phyloP scores from a whole-genome alignment of 2,888 invertebrate genomes.

The Congeria kusceri region DNA sequence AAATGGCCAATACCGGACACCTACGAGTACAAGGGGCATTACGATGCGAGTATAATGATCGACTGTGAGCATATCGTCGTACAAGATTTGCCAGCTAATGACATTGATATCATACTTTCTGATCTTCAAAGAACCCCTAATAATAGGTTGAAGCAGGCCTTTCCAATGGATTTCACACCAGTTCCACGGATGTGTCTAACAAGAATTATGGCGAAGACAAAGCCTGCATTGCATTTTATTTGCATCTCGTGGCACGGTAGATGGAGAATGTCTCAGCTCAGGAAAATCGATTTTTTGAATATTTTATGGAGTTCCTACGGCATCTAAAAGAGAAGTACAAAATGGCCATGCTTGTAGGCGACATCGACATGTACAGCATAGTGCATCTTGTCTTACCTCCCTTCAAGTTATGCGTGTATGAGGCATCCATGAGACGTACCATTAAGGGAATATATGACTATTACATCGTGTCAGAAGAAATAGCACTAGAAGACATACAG shows the following conservation, averaged over 20 bases:
- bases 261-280: constrained; percentile 20
- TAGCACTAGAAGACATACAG: no score
- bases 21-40: constrained; percentile 38
- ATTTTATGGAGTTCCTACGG: constrained; percentile 47
- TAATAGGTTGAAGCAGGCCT: constrained; percentile 25
- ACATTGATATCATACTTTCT: constrained; percentile 28
- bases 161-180: constrained; percentile 49
- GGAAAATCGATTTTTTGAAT: constrained; percentile 42
- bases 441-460: constrained; percentile 36
- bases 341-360: constrained; percentile 46
- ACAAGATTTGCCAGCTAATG: no score
- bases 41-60: no score
- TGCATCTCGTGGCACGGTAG: constrained; percentile 57
- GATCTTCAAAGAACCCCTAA: constrained; percentile 37
- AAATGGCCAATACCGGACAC: constrained; percentile 37
- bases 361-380: constrained; percentile 41
- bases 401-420: constrained; percentile 49
- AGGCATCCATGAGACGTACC: constrained; percentile 42
- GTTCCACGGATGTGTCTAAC: constrained; percentile 45
- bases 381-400: constrained; percentile 34
- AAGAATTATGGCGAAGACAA: constrained; percentile 15
- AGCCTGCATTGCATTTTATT: constrained; percentile 40
- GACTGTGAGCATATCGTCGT: no score
- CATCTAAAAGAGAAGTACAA: constrained; percentile 39
- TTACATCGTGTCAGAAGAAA: constrained; percentile 44